Percentiles rank a stretch among this genome's conserved stretches.
These are phyloP conservation scores for Agrochola circellaris DNA, from an alignment of 2,888 invertebrate genomes.

Conservation along the genomic window DNA sequence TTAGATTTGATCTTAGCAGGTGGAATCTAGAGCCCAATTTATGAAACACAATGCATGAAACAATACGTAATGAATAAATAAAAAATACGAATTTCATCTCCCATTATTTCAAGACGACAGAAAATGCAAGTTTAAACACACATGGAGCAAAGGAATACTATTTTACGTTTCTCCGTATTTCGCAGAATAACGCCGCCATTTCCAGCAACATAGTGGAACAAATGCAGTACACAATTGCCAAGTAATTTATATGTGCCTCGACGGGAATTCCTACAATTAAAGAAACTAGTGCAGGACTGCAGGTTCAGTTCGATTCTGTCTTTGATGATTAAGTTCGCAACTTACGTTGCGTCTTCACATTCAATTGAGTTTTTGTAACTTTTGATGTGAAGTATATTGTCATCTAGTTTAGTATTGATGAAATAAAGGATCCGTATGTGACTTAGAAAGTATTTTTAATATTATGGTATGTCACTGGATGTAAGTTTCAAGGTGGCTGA, in stretches of 20 bases:
- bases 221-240: conserved; percentile 68
- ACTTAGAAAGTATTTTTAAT: neutral
- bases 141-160: conserved; percentile 29
- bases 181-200: conserved; percentile 54
- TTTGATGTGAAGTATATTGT: neutral
- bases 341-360: conserved; percentile 23
- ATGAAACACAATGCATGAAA: neutral
- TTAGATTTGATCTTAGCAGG: neutral
- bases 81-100: neutral
- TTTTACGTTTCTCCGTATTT: conserved; percentile 55
- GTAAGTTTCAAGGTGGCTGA: neutral
- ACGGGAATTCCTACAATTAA: conserved; percentile 68
- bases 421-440: neutral
- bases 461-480: neutral
- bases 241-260: conserved; percentile 69
- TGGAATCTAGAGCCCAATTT: neutral
- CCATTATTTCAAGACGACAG: conserved; percentile 17
- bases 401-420: neutral
- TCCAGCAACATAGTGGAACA: conserved; percentile 54
- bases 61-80: neutral
- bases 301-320: conserved; percentile 37
- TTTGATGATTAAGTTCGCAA: conserved; percentile 46
- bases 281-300: conserved; percentile 52
- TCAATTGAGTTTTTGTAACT: neutral
- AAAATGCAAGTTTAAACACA: conserved; percentile 47